Evolutionary conservation across 2,113 vertebrate species (phyloP).

Genomic region (Nothocercus nigrocapillus): DNA sequence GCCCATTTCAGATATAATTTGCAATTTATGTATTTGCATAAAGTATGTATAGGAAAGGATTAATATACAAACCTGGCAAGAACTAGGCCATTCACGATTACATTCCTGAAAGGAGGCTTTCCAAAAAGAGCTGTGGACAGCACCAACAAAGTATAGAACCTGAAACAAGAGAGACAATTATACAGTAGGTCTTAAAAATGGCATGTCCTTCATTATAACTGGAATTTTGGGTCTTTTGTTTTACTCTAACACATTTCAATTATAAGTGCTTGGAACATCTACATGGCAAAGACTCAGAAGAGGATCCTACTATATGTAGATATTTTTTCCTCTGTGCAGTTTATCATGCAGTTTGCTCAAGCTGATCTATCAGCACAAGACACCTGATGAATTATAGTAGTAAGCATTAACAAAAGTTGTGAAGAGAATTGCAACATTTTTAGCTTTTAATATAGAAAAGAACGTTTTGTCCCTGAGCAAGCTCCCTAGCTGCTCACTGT

Average conservation of each 20-base stretch:
- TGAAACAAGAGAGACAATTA: slow-evolving; percentile 34
- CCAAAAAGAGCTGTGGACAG: slow-evolving; percentile 96
- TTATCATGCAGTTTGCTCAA: background rate
- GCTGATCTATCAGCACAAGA: background rate
- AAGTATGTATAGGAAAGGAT: background rate
- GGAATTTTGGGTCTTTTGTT: background rate
- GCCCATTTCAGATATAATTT: background rate
- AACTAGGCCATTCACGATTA: slow-evolving; percentile 95
- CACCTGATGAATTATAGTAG: background rate
- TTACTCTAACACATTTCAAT: background rate
- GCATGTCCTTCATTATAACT: background rate
- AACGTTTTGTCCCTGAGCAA: background rate
- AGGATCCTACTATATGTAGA: background rate
- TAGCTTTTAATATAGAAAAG: background rate
- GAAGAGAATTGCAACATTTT: background rate
- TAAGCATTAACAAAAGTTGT: background rate
- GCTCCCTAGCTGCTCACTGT: background rate
- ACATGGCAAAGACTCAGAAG: background rate
- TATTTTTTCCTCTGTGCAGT: background rate
- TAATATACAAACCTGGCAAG: slow-evolving; percentile 87
- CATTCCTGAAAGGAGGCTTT: slow-evolving; percentile 95
- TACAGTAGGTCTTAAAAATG: background rate
- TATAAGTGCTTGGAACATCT: background rate
- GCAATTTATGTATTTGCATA: background rate
- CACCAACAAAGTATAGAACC: slow-evolving; percentile 97